Evolutionary conservation across 2,797 vertebrate species (phyloP).

Genomic region (Lates japonicus): DNA sequence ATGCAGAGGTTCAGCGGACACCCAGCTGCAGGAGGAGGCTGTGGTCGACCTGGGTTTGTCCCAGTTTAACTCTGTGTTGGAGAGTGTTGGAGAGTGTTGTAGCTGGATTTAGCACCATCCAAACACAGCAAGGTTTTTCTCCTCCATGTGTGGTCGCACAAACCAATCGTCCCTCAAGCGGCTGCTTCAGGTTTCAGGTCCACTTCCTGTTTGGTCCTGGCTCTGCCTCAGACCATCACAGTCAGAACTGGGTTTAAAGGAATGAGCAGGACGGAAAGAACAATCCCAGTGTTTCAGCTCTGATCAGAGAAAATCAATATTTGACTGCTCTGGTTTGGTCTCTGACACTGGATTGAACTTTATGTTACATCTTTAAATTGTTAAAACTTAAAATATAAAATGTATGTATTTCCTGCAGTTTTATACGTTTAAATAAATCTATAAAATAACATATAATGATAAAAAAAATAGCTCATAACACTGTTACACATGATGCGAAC

Average conservation of each 20-base stretch:
- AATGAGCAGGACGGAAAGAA: background rate
- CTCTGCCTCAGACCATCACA: slow-evolving; percentile 6
- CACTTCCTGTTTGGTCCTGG: slow-evolving; percentile 1
- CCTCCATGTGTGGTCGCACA: slow-evolving; percentile 25
- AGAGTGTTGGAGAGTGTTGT: background rate
- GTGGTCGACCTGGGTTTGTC: background rate
- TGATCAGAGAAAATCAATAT: no score
- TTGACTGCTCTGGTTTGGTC: no score
- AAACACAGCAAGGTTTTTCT: slow-evolving; percentile 1
- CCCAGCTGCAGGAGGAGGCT: background rate
- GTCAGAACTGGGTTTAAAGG: background rate
- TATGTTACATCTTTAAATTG: no score
- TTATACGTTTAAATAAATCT: no score
- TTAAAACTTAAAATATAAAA: no score
- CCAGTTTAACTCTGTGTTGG: background rate
- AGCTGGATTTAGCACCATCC: slow-evolving; percentile 22
- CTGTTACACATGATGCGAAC: no score
- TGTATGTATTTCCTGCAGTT: no score
- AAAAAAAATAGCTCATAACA: no score
- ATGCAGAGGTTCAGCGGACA: background rate
- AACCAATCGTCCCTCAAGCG: background rate
- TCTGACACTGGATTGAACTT: no score
- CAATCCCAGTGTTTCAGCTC: no score
- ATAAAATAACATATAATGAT: no score
- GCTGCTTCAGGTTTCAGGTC: slow-evolving; percentile 43